Percentiles rank a stretch among this genome's conserved stretches.
Evolutionary conservation across 2,888 invertebrate species (phyloP).

Genomic region (Xiphydria camelus): DNA sequence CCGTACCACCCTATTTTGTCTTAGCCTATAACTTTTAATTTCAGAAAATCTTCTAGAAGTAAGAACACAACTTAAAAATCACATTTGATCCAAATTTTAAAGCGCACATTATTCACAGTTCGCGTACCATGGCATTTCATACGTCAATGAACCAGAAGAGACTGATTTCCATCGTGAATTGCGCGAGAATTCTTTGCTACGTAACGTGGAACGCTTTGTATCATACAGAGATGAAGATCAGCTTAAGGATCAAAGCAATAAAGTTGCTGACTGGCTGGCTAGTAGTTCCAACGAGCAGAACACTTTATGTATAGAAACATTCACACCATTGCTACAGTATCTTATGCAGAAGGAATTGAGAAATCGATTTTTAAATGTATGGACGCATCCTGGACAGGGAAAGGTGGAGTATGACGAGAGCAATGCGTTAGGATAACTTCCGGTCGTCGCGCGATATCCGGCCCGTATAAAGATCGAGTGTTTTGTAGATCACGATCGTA

Average conservation of each 20-base stretch:
- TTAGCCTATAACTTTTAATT: no score
- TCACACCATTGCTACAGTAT: conserved; percentile 61
- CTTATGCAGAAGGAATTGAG: conserved; percentile 66
- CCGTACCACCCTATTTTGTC: no score
- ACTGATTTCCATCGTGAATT: conserved; percentile 50
- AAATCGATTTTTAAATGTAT: conserved; percentile 59
- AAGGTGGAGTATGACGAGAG: no score
- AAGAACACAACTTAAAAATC: no score
- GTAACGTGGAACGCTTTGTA: conserved; percentile 30
- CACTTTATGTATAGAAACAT: conserved; percentile 51
- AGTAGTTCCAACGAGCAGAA: conserved; percentile 34
- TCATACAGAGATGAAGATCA: conserved; percentile 35
- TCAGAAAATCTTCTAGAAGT: no score
- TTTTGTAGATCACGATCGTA: conserved; percentile 48
- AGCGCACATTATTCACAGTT: conserved; percentile 62
- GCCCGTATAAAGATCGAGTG: no score
- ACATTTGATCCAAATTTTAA: no score
- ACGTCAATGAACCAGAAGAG: conserved; percentile 65
- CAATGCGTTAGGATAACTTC: no score
- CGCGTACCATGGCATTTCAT: conserved; percentile 70
- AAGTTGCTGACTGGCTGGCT: conserved; percentile 52
- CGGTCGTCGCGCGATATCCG: no score
- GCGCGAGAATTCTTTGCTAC: conserved; percentile 44
- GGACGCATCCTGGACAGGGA: conserved; percentile 45
- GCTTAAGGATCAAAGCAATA: conserved; percentile 50